Evolutionary conservation across 1,140 invertebrate genomes (phyloP).

Genomic region (Bombyx mandarina): DNA sequence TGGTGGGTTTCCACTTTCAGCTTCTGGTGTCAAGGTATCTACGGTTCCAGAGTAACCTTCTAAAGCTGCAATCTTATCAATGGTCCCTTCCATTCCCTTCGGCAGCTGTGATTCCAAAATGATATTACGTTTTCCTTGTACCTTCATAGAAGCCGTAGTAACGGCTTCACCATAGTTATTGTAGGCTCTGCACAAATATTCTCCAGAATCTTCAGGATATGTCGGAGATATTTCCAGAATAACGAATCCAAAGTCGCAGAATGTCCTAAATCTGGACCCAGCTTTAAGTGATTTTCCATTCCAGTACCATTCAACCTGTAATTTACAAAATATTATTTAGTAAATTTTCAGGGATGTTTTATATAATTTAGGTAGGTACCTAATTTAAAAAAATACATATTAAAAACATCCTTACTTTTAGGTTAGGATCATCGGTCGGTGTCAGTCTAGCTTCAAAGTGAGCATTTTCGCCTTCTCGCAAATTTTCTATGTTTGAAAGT

Average conservation of each 20-base stretch:
- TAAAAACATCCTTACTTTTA: constrained; percentile 75
- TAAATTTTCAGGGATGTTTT: neutral
- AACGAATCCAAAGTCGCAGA: constrained; percentile 96
- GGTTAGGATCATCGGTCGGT: constrained; percentile 93
- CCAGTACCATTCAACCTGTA: constrained; percentile 93
- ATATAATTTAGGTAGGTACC: too few relatives aligned
- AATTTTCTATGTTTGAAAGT: constrained; percentile 86
- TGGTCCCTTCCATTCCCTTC: constrained; percentile 92
- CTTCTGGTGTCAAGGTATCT: constrained; percentile 77
- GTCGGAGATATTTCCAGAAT: constrained; percentile 94
- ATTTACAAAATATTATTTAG: constrained; percentile 6
- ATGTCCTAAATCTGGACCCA: constrained; percentile 91
- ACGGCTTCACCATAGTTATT: constrained; percentile 95
- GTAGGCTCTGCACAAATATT: constrained; percentile 91
- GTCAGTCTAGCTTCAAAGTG: constrained; percentile 95
- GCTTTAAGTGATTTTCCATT: constrained; percentile 92
- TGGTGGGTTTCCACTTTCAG: constrained; percentile 90
- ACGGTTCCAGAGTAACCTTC: constrained; percentile 85
- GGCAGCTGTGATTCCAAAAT: constrained; percentile 93
- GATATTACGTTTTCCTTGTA: constrained; percentile 91
- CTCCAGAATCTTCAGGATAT: constrained; percentile 95
- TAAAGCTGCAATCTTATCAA: constrained; percentile 93
- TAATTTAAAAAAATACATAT: too few relatives aligned
- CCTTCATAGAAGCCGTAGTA: constrained; percentile 91
- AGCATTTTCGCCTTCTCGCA: constrained; percentile 91